Percentiles rank a stretch among this genome's conserved stretches.
These are phyloP conservation scores for Plebejus argus DNA, from an alignment of 2,888 invertebrate species.

Conservation along the genomic window DNA sequence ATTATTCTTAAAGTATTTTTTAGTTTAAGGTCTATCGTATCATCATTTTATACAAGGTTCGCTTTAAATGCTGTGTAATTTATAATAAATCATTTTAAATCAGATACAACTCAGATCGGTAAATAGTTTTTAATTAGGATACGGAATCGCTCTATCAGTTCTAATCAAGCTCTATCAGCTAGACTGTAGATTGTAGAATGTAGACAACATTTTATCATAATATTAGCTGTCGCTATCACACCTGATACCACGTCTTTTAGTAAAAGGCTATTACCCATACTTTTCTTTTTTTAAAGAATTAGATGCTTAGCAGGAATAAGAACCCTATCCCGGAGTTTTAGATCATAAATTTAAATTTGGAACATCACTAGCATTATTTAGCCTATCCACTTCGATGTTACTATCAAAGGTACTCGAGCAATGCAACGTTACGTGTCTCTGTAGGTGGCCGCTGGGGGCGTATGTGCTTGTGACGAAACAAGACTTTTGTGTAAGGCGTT, in stretches of 20 bases:
- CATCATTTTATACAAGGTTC: not conserved
- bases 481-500: constrained; percentile 15
- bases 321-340: too few species aligned
- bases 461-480: constrained; percentile 14
- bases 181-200: too few species aligned
- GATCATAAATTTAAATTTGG: too few species aligned
- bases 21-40: not conserved
- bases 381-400: not conserved
- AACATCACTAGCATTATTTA: not conserved
- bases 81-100: not conserved
- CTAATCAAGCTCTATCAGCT: not conserved
- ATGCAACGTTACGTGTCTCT: constrained; percentile 5
- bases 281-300: too few species aligned
- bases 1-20: not conserved
- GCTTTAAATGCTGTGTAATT: not conserved
- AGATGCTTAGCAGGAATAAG: too few species aligned
- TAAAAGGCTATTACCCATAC: not conserved
- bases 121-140: not conserved
- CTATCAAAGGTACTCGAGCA: not conserved
- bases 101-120: not conserved
- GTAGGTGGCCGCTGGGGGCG: constrained; percentile 16
- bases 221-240: not conserved
- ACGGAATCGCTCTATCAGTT: not conserved
- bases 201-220: not conserved
- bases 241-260: not conserved